Base-by-base conservation (phyloP, 2,888 invertebrate genomes). In the Oscheius sp. region DNA sequence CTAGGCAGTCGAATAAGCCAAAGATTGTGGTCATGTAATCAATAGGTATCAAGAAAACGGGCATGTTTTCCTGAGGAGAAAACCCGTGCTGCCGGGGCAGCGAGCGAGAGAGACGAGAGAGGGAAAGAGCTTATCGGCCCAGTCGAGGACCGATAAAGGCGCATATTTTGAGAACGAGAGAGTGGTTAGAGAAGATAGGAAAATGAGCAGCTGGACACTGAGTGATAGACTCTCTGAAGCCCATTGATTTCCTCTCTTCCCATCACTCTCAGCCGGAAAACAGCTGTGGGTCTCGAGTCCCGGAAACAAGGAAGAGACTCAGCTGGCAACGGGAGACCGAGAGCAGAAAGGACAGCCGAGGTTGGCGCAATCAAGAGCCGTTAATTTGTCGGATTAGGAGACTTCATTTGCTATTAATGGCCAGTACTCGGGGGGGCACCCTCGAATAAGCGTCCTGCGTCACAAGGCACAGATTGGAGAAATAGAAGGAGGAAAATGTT, bases 361-460 rank as follows among this genome's bases (percentile, higher is more conserved):
- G 53, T 53, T 29, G 29, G 53, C 13, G 10, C 53, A 53, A 53
- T 53, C 53, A 53, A 53, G 53, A 29, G 53, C n/a, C 62, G 63
- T 47, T 63, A 63, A 63, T 63, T 63, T 63, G 48, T 63, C 63
- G 63, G 63, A 63, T 63, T 63, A 63, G 63, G 47, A 13, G 63
- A 47, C 63, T 60, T 63, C 63, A 63, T 63, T 63, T 47, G 47
- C 63, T 63, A 63, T 63, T 63, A 63, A 63, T 63, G 63, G 42
- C 48, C 21, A 42, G 48, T 63, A 63, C 63, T 63, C 47, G 63
- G 10, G 48, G 42, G n/a, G 7, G 21, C 21, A 21, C 60, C 60
- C 42, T 42, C 42, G 37, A 60, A 58, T 58, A 58, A 32, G 58
- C 32, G 7, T 29, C 32, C 47, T 58, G 62, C 62, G 62, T 62